phyloP scores from a whole-genome alignment of 2,797 vertebrate genomes.

The Manis crassicaudata region DNA sequence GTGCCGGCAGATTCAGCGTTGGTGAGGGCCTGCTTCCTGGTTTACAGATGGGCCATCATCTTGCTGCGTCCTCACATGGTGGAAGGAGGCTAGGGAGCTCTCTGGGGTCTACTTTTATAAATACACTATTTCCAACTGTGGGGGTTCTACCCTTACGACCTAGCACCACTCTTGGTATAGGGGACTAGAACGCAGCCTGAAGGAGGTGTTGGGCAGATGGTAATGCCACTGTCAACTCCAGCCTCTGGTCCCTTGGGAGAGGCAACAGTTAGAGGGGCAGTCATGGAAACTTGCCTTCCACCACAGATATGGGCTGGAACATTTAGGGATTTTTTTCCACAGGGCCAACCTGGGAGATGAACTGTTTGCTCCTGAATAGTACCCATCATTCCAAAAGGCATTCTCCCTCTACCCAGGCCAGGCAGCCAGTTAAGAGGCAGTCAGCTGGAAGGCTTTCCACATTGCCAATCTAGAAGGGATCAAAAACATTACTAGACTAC shows the following conservation, averaged over 20 bases:
- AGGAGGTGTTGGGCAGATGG: background rate
- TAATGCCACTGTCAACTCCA: background rate
- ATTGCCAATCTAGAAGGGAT: background rate
- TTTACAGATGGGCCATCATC: background rate
- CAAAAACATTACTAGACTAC: conserved; percentile 46
- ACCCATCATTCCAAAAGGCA: background rate
- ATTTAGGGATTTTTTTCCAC: background rate
- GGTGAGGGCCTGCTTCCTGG: background rate
- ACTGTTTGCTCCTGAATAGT: background rate
- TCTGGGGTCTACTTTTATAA: background rate
- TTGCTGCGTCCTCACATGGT: background rate
- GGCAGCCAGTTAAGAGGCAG: conserved; percentile 37
- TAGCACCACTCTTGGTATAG: background rate
- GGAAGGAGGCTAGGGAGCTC: background rate
- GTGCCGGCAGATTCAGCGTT: background rate
- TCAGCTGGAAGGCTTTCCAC: conserved; percentile 46
- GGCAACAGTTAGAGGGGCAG: background rate
- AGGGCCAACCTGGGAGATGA: background rate
- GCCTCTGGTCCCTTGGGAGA: background rate
- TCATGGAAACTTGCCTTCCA: conserved; percentile 9
- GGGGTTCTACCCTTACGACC: background rate
- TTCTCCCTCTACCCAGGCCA: background rate
- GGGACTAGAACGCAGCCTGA: background rate
- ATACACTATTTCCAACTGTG: background rate
- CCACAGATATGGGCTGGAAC: background rate